These are phyloP conservation scores for Hydrozoanthus tunicans DNA, from an alignment of 64 coral and sea anemone species.

Conservation along the genomic window DNA sequence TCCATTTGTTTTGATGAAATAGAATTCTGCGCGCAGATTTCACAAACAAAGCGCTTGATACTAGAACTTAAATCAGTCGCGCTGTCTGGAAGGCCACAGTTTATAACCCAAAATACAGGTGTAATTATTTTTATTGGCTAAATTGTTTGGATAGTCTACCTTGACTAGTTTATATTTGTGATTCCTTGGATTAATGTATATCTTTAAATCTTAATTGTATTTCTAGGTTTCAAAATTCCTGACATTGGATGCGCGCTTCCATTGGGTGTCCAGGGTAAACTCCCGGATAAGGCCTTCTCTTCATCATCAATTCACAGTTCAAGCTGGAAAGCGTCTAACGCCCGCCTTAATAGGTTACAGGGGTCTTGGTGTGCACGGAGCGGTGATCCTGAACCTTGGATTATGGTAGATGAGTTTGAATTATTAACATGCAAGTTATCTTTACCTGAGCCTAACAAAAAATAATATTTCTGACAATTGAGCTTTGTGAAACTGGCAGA, in stretches of 20 bases:
- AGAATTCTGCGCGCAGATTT: too few species aligned
- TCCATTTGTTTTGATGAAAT: too few species aligned
- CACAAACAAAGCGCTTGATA: too few species aligned
- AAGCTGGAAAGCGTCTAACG: constrained; percentile 13
- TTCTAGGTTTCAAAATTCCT: constrained; percentile 12
- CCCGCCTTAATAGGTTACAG: constrained; percentile 11
- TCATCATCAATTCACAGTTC: background rate
- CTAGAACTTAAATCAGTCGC: too few species aligned
- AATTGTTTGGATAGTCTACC: background rate
- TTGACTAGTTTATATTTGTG: background rate
- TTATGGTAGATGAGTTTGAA: constrained; percentile 2
- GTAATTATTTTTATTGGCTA: too few species aligned
- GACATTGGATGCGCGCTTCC: constrained; percentile 37
- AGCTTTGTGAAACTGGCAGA: too few species aligned
- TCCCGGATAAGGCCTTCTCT: constrained; percentile 7
- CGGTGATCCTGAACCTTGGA: constrained; percentile 28
- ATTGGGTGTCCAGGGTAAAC: constrained; percentile 37
- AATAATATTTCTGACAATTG: too few species aligned
- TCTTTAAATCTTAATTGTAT: background rate
- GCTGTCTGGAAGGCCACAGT: too few species aligned
- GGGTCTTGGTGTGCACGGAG: constrained; percentile 34
- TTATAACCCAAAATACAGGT: too few species aligned
- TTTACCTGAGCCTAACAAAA: too few species aligned
- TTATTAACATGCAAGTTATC: background rate
- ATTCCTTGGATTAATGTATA: background rate